These are phyloP conservation scores for Acheta domesticus DNA, from an alignment of 2,888 invertebrate genomes.

Conservation along the genomic window DNA sequence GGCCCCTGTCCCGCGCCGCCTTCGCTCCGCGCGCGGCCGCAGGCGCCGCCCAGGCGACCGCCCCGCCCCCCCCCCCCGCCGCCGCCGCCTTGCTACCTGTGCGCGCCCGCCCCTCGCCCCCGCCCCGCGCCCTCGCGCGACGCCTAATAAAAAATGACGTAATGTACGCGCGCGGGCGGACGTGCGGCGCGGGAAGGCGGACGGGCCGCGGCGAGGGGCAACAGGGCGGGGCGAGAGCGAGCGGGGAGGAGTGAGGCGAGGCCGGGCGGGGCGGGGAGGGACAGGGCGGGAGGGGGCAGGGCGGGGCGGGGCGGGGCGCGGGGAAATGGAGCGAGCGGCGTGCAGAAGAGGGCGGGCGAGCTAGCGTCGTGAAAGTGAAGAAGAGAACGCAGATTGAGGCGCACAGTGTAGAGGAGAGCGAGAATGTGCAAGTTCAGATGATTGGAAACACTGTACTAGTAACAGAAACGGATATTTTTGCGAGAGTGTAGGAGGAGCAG, in stretches of 20 bases:
- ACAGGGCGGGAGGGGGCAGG: background rate
- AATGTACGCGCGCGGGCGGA: background rate
- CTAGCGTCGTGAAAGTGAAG: too few species aligned
- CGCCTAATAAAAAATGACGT: slow-evolving; percentile 6
- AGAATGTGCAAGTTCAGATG: too few species aligned
- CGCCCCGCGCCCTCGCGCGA: background rate
- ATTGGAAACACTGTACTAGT: too few species aligned
- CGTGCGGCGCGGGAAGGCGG: too few species aligned
- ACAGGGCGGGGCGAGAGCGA: background rate
- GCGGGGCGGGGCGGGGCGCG: background rate
- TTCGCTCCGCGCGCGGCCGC: background rate
- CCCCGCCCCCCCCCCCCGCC: too few species aligned
- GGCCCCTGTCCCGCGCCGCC: background rate
- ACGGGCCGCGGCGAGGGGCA: background rate
- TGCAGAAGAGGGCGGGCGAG: too few species aligned
- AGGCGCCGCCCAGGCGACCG: background rate
- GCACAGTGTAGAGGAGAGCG: too few species aligned
- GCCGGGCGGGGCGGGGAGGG: background rate
- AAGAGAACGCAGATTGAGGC: too few species aligned
- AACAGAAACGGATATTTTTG: too few species aligned
- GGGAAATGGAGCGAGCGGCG: too few species aligned
- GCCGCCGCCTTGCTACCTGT: background rate
- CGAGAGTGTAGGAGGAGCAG: too few species aligned
- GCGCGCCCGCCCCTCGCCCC: background rate
- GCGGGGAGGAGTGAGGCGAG: background rate